Evolutionary conservation across 92 coral and sea anemone genomes (phyloP), one percentile per base, ranked within the genome.

Genomic region (Micromussa lordhowensis): DNA sequence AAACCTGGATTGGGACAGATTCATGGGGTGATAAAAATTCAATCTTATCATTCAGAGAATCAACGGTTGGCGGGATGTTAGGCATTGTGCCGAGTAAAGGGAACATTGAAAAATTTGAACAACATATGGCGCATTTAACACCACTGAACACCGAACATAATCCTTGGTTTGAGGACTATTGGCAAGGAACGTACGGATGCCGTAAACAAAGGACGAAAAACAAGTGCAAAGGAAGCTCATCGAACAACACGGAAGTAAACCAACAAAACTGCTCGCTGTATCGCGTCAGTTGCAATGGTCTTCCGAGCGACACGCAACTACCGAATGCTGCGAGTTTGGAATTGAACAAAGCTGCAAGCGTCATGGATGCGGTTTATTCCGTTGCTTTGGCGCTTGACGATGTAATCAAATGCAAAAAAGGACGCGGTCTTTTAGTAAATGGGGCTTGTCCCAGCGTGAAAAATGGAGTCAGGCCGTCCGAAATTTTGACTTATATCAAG

Each of bases 1-100:
- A 98, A 91, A 98, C 89, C 4, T 98, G 98, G 98, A 98, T 98
- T 51, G 99, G 96, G 9, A 85, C 99, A 21, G 99, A 98, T 71
- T 95, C 98, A 0, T 98, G 99, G 99, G 99, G 99, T 13, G 98
- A 93, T 72, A 96, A 88, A 51, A 84, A 83, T 1, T 85, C 88
- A 17, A 83, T 94, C 31, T 89, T 94, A 22, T 88, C 94, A 68
- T 84, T 94, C 70, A 89, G 83, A 22, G 87, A 88, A 24, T 91
- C 96, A 2, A 89, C 90, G 2, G 93, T 98, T 5, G 96, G 98
- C 68, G 99, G 98, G 4, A 88, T 94, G 94, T 83, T 98, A 38
- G 98, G 98, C 16, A 94, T 98, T 36, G 80, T 98, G 22, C 98
- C 99, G 2, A 92, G 96, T 86, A 95, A 89, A 58, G 95, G 98